These are phyloP conservation scores for Muscicapa comitata DNA, from an alignment of 2,797 vertebrate genomes.

Conservation along the genomic window DNA sequence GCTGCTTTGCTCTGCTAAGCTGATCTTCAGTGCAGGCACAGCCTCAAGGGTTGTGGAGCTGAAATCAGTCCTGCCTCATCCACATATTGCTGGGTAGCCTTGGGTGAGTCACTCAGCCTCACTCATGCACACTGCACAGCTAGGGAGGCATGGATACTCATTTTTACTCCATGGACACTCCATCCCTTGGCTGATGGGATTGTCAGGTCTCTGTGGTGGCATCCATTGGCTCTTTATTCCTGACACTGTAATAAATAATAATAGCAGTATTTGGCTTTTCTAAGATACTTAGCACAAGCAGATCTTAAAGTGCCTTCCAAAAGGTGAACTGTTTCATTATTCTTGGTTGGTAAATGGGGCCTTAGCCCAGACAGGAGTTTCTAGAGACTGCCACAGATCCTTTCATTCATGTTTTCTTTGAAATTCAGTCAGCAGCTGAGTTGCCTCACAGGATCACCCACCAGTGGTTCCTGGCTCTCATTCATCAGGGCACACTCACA, in stretches of 20 bases:
- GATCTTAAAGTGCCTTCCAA: not conserved
- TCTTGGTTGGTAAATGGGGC: not conserved
- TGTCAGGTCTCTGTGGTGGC: not conserved
- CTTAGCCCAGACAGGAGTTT: not conserved
- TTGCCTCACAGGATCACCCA: not conserved
- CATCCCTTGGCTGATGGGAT: not conserved
- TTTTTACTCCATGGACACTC: not conserved
- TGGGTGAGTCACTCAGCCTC: not conserved
- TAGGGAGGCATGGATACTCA: not conserved
- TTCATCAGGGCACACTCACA: not conserved
- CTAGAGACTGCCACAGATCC: not conserved
- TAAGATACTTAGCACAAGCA: not conserved
- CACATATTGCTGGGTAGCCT: not conserved
- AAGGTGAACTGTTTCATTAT: not conserved
- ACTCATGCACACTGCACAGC: not conserved
- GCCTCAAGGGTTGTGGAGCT: not conserved
- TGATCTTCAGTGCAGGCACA: not conserved
- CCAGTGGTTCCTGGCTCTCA: not conserved
- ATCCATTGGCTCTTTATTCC: accelerated
- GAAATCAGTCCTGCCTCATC: not conserved
- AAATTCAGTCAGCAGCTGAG: not conserved
- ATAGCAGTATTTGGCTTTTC: not conserved
- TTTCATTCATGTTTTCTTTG: not conserved
- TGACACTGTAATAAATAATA: not conserved
- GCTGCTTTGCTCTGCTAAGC: not conserved